Base-by-base conservation (phyloP, 2,888 invertebrate species). In the Drosophila leonis region DNA sequence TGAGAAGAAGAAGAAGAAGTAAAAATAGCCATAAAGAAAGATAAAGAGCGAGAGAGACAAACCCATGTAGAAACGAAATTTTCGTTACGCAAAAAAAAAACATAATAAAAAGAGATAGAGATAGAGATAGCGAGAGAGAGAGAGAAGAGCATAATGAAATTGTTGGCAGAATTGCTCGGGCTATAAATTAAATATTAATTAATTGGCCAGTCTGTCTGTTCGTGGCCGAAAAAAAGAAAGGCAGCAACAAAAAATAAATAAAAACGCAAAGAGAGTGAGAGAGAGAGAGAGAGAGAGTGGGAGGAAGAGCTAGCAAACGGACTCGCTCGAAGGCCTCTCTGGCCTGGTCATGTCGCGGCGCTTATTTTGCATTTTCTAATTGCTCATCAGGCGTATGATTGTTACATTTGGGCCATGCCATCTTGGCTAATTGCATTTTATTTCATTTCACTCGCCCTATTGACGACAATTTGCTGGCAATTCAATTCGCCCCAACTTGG, bases 151-250 rank as follows among this genome's bases (percentile, higher is more conserved):
- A 51, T 75, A 66, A 65, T 70, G 69, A 62, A 80, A 79, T 73
- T 80, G 57, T 70, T 68, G 59, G 71, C 80, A 51, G 63, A 83
- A 69, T 71, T 80, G 72, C 61, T 62, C 54, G 18, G 61, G 72
- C 72, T 70, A 83, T 88, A 84, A 83, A 87, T 88, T 83, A 88
- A 88, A 88, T 83, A 89, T 83, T 86, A 81, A 88, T 88, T 83
- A 83, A 83, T 83, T 88, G 88, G 57, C 77, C 68, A 48, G 73
- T 62, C 60, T 31, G 44, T 10, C 39, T 46, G 33, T 54, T 24
- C 18, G 42, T 29, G 24, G 49, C 51, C 68, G 52, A 61, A 57
- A 55, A 51, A 15, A 1, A 24, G 15, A 33, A 18, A 31, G 15
- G 24, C 48, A 48, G n/a, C 29, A 29, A 29, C 46, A 48, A 48